phyloP scores from a whole-genome alignment of 2,113 vertebrate genomes.

The Dendropsophus ebraccatus region DNA sequence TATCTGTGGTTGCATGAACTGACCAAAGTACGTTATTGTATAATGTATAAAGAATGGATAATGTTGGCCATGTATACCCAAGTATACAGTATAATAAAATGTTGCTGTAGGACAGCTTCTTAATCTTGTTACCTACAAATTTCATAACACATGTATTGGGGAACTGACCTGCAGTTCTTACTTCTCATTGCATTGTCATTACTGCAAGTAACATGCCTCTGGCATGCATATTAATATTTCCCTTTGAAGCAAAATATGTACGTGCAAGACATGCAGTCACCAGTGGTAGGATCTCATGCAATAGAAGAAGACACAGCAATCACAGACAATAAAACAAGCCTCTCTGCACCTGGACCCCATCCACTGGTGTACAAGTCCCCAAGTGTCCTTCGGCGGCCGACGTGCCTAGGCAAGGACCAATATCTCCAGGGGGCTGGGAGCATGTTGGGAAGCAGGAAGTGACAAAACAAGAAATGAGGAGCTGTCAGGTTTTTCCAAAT shows the following conservation, averaged over 20 bases:
- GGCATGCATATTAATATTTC: constrained; percentile 31
- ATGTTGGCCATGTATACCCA: background rate
- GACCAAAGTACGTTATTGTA: no score
- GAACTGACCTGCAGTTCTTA: background rate
- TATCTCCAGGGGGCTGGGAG: constrained; percentile 91
- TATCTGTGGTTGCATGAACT: no score
- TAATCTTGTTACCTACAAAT: background rate
- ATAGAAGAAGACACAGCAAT: constrained; percentile 60
- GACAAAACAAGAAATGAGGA: constrained; percentile 79
- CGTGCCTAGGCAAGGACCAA: constrained; percentile 93
- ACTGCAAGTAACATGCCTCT: constrained; percentile 16
- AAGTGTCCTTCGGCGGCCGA: constrained; percentile 91
- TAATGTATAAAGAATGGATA: background rate
- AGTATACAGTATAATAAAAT: background rate
- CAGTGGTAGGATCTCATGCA: constrained; percentile 67
- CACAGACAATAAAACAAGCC: constrained; percentile 64
- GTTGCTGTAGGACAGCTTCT: background rate
- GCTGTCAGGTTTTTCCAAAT: constrained; percentile 15
- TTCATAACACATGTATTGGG: background rate
- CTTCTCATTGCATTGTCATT: background rate
- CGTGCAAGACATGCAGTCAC: constrained; percentile 67
- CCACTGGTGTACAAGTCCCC: constrained; percentile 94
- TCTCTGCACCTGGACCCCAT: constrained; percentile 94
- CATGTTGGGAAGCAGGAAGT: constrained; percentile 77
- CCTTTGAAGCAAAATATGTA: constrained; percentile 18